Conservation (phyloP, 2,113 vertebrate genomes). For the Lichenostomus cassidix region DNA sequence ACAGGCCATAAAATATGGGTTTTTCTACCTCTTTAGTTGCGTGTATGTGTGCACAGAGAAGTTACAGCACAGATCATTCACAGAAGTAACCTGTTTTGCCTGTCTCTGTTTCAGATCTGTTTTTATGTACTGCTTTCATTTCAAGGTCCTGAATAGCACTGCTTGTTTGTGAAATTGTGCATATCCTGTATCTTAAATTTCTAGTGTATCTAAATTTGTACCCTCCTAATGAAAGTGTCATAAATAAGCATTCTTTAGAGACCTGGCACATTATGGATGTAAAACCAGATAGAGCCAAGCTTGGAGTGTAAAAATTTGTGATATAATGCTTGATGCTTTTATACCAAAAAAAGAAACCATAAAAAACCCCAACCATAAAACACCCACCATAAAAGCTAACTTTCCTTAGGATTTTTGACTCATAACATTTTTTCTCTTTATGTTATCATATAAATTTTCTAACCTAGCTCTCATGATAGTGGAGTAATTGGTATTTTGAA, state of each 20-base stretch:
- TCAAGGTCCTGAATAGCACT: neutral
- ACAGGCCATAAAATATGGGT: neutral
- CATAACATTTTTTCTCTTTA: neutral
- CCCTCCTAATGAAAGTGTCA: neutral
- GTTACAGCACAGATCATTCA: neutral
- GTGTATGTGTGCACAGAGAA: neutral
- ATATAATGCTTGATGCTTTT: neutral
- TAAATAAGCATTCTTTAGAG: neutral
- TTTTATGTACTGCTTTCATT: neutral
- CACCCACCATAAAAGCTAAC: neutral
- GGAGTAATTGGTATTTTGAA: neutral
- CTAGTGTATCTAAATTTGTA: neutral
- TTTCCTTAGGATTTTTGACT: neutral
- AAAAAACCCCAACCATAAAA: neutral
- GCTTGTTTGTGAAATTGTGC: neutral
- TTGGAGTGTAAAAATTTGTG: neutral
- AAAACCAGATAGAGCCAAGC: neutral
- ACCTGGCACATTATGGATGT: neutral
- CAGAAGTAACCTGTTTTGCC: neutral
- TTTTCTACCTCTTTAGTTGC: neutral
- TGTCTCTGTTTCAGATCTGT: slow-evolving; percentile 1
- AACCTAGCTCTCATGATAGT: neutral
- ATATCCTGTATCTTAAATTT: neutral
- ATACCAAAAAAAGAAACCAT: neutral
- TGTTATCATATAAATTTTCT: neutral